Conservation (phyloP, 2,888 invertebrate genomes). For the Coleophora deauratella region DNA sequence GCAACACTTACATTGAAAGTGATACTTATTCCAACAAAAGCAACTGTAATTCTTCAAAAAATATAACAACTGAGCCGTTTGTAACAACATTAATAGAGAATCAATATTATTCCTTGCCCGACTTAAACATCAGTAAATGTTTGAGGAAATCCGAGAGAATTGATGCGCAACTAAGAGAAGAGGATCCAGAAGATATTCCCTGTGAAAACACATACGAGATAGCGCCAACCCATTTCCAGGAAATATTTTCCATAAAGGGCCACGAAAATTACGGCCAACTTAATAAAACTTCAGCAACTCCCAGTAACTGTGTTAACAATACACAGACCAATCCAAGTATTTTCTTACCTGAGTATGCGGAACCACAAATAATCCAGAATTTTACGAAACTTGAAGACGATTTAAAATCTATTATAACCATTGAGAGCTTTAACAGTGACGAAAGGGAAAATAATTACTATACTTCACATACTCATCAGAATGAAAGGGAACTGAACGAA, state of each 20-base stretch:
- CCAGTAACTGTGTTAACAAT: slow-evolving; percentile 24
- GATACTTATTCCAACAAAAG: slow-evolving; percentile 53
- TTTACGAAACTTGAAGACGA: slow-evolving; percentile 63
- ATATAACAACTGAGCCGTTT: slow-evolving; percentile 66
- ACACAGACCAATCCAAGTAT: slow-evolving; percentile 32
- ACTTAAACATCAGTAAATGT: slow-evolving; percentile 80
- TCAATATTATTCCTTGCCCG: slow-evolving; percentile 81
- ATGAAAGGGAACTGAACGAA: slow-evolving; percentile 68
- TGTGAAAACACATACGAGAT: slow-evolving; percentile 63
- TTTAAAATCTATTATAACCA: slow-evolving; percentile 60
- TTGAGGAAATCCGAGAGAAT: slow-evolving; percentile 81
- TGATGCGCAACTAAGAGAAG: slow-evolving; percentile 78
- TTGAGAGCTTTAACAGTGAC: slow-evolving; percentile 58
- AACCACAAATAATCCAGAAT: slow-evolving; percentile 47
- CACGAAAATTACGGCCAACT: slow-evolving; percentile 58
- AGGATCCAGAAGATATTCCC: slow-evolving; percentile 58
- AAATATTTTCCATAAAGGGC: slow-evolving; percentile 47
- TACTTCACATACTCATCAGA: slow-evolving; percentile 55
- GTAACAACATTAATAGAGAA: slow-evolving; percentile 75
- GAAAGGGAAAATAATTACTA: slow-evolving; percentile 49
- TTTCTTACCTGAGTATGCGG: slow-evolving; percentile 43
- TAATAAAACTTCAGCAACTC: slow-evolving; percentile 41
- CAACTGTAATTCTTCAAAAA: slow-evolving; percentile 55
- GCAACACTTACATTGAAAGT: slow-evolving; percentile 55
- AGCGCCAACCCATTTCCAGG: slow-evolving; percentile 56